These are phyloP conservation scores for Scortum barcoo DNA, from an alignment of 2,113 vertebrate species.

Conservation along the genomic window DNA sequence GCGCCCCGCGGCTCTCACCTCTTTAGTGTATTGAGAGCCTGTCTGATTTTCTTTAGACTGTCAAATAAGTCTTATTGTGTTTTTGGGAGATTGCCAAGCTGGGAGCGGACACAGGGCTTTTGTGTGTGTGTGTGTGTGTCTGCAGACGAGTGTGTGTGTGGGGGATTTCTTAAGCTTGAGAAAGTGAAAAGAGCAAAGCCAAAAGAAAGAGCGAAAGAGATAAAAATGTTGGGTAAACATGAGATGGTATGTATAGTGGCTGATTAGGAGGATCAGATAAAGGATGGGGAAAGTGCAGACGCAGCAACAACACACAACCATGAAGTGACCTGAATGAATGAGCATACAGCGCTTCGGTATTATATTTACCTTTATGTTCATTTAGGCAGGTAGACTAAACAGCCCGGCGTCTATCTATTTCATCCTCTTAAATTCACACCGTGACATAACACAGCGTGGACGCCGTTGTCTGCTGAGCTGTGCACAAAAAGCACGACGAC, in stretches of 20 bases:
- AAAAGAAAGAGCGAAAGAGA: not conserved
- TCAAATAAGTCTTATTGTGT: constrained; percentile 63
- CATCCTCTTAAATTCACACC: not conserved
- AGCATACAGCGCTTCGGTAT: not conserved
- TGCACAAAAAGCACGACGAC: not conserved
- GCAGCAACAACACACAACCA: not conserved
- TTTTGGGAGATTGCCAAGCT: constrained; percentile 34
- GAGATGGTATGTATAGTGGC: constrained; percentile 37
- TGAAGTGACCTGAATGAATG: not conserved
- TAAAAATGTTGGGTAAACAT: constrained; percentile 29
- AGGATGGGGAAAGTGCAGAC: not conserved
- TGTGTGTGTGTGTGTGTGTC: constrained; percentile 25
- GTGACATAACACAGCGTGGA: not conserved
- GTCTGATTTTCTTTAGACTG: constrained; percentile 60
- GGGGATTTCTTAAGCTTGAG: constrained; percentile 34
- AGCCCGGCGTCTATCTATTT: not conserved
- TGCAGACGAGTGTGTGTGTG: constrained; percentile 11
- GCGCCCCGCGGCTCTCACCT: constrained; percentile 45
- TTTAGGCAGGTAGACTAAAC: constrained; percentile 23
- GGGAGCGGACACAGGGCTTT: constrained; percentile 19
- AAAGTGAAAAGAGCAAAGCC: constrained; percentile 41
- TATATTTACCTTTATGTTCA: not conserved
- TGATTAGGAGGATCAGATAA: constrained; percentile 46
- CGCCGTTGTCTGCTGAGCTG: not conserved
- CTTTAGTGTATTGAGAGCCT: constrained; percentile 64